These are phyloP conservation scores for Gambusia affinis DNA, from an alignment of 2,113 vertebrate genomes.

Conservation along the genomic window DNA sequence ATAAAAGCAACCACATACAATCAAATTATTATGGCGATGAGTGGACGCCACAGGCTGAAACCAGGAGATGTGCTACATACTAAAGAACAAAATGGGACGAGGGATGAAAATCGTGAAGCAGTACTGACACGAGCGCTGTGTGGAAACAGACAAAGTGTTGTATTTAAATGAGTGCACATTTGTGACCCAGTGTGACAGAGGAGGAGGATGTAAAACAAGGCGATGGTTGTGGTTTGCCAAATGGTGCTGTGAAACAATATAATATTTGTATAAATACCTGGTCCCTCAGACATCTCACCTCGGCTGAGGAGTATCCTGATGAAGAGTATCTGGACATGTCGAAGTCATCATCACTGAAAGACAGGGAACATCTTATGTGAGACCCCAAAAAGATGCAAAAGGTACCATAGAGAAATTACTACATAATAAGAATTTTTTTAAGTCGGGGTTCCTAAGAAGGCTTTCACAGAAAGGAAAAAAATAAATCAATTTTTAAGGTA, in stretches of 20 bases:
- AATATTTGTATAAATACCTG: slow-evolving; percentile 78
- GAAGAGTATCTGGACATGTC: slow-evolving; percentile 99
- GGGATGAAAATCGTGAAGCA: slow-evolving; percentile 22
- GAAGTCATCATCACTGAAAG: slow-evolving; percentile 95
- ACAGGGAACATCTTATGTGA: slow-evolving; percentile 32
- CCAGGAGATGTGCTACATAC: slow-evolving; percentile 6
- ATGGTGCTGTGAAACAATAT: slow-evolving; percentile 61
- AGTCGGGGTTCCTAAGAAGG: background rate
- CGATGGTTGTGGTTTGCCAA: slow-evolving; percentile 53
- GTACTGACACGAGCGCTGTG: background rate
- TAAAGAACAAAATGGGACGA: slow-evolving; percentile 21
- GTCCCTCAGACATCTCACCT: slow-evolving; percentile 92
- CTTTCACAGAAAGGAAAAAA: background rate
- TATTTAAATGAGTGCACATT: slow-evolving; percentile 34
- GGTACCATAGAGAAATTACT: background rate
- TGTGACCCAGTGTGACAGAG: slow-evolving; percentile 57
- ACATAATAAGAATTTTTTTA: background rate
- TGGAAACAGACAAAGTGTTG: background rate
- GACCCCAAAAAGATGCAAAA: background rate
- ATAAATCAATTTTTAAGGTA: background rate
- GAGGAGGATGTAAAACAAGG: slow-evolving; percentile 47
- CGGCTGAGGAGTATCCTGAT: slow-evolving; percentile 98
- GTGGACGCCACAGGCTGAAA: background rate
- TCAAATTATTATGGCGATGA: slow-evolving; percentile 5
- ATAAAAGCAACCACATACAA: background rate